These are phyloP conservation scores for Lepidurus arcticus DNA, from an alignment of 1,140 invertebrate genomes.

Conservation along the genomic window DNA sequence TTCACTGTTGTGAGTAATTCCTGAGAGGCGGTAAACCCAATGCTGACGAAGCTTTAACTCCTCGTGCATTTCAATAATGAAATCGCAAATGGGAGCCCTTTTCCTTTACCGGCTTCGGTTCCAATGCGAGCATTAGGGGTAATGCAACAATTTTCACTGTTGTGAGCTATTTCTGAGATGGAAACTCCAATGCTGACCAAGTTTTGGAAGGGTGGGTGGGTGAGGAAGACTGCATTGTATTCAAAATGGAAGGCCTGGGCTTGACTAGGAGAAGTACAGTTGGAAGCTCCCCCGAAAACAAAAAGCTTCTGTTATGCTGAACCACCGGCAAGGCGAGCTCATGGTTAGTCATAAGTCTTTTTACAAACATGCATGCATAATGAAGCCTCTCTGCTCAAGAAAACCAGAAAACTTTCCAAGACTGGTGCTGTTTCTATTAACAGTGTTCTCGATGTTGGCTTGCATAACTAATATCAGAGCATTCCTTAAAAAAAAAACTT, in stretches of 20 bases:
- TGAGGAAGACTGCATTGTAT: conserved; percentile 4
- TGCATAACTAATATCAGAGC: neutral
- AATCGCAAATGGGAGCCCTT: no score
- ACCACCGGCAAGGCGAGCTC: neutral
- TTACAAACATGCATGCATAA: neutral
- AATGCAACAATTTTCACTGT: no score
- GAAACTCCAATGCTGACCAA: neutral
- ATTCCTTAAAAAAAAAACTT: no score
- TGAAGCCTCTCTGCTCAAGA: neutral
- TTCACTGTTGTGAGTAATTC: no score
- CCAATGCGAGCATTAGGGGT: no score
- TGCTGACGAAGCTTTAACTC: no score
- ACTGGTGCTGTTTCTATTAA: neutral
- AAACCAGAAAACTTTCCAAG: neutral
- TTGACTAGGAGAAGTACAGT: neutral
- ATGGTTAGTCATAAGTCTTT: conserved; percentile 11
- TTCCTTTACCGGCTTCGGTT: no score
- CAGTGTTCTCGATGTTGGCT: neutral
- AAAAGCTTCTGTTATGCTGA: neutral
- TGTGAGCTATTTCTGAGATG: neutral
- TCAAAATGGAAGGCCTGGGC: neutral
- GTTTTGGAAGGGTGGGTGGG: neutral
- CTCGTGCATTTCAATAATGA: no score
- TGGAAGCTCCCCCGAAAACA: neutral
- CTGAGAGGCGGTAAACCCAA: no score